Conservation (phyloP, 1,140 invertebrate species). For the Ostrea edulis region DNA sequence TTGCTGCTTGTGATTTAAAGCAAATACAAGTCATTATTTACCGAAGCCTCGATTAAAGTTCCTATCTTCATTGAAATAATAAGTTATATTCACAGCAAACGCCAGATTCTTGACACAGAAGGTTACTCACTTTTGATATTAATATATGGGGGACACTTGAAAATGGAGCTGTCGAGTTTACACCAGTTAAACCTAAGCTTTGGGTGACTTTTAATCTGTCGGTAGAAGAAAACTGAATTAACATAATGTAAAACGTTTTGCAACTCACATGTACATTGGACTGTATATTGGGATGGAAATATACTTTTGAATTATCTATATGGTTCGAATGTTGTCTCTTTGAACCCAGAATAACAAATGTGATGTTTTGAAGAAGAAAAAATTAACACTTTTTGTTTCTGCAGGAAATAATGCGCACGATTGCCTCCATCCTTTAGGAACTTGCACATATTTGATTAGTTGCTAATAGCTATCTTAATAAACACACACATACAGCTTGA, state of each 20-base stretch:
- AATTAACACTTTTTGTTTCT: no score
- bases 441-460: no score
- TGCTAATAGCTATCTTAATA: no score
- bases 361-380: no score
- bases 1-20: conserved; percentile 3
- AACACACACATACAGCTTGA: no score
- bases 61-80: conserved; percentile 38
- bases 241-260: neutral
- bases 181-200: neutral
- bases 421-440: no score
- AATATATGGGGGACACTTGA: neutral
- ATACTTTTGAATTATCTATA: no score
- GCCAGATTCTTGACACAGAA: neutral
- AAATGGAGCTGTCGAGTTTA: neutral
- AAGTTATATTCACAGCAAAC: conserved; percentile 26
- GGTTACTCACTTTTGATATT: neutral
- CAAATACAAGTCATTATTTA: conserved; percentile 26
- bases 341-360: no score
- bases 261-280: no score
- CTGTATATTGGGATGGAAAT: no score
- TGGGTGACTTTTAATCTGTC: neutral
- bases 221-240: neutral
- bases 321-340: no score
- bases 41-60: neutral
- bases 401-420: no score